A percentile compares a stretch with the other conserved stretches of the same genome.
Conservation (phyloP, 1,140 invertebrate species). For the Magallana gigas region DNA sequence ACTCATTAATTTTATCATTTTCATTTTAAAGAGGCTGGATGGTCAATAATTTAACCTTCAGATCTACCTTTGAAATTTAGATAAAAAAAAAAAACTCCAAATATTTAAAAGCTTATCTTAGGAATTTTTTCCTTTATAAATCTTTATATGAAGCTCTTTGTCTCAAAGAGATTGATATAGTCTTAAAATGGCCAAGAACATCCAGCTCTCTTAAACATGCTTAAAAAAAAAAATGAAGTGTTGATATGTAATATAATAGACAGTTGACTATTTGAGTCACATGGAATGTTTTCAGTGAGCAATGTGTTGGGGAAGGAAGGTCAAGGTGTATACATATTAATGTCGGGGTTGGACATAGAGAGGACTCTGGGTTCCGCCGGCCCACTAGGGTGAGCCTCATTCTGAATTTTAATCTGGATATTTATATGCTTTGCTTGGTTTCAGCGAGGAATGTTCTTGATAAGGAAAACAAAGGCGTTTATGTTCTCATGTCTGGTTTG, state of each 20-base stretch:
- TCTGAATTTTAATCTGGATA: not conserved
- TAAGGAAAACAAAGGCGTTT: constrained; percentile 90
- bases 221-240: too few species aligned
- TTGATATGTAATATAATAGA: not conserved
- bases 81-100: too few species aligned
- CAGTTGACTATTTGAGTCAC: not conserved
- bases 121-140: too few species aligned
- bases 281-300: constrained; percentile 49
- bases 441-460: constrained; percentile 83
- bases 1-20: too few species aligned
- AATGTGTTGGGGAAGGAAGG: constrained; percentile 89
- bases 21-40: too few species aligned
- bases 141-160: too few species aligned
- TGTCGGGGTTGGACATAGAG: constrained; percentile 97
- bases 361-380: constrained; percentile 86
- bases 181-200: too few species aligned
- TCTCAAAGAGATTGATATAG: too few species aligned
- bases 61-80: too few species aligned
- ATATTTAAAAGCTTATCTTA: too few species aligned
- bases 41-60: too few species aligned
- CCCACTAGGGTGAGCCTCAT: constrained; percentile 51
- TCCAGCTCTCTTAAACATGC: too few species aligned
- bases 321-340: constrained; percentile 97
- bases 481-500: constrained; percentile 97
- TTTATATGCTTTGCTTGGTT: constrained; percentile 72